Percentiles rank a stretch among this genome's conserved stretches.
Conservation (phyloP, 2,888 invertebrate species). For the Latrodectus elegans region DNA sequence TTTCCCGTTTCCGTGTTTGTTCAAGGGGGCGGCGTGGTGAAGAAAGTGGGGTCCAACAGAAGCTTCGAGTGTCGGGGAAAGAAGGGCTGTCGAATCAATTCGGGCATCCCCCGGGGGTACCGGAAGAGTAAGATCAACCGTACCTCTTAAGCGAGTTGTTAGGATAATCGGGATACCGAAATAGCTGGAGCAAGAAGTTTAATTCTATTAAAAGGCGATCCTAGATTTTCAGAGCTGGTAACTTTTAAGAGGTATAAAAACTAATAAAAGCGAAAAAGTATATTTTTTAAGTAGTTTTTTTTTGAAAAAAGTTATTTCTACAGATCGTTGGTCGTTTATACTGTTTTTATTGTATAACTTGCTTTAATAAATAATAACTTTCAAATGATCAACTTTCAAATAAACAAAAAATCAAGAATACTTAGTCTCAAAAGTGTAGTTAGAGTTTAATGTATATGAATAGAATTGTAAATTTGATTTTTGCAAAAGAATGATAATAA, state of each 20-base stretch:
- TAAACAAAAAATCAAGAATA: too few species aligned
- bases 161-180: slow-evolving; percentile 24
- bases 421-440: too few species aligned
- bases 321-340: too few species aligned
- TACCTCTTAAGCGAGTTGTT: slow-evolving; percentile 1
- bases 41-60: background rate
- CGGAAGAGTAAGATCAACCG: slow-evolving; percentile 34
- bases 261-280: too few species aligned
- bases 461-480: too few species aligned
- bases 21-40: background rate
- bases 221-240: background rate
- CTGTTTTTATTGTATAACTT: too few species aligned
- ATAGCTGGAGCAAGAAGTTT: slow-evolving; percentile 7
- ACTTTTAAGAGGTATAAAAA: background rate
- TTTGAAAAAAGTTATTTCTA: too few species aligned
- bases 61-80: slow-evolving; percentile 1
- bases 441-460: too few species aligned
- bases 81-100: slow-evolving; percentile 10
- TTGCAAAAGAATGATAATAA: too few species aligned
- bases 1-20: slow-evolving; percentile 13
- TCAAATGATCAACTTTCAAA: too few species aligned
- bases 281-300: too few species aligned
- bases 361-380: too few species aligned
- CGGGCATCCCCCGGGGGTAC: slow-evolving; percentile 10
- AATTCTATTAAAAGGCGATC: slow-evolving; percentile 5